These are phyloP conservation scores for Crocodylus rhombifer DNA, from an alignment of 2,797 vertebrate species.

Conservation along the genomic window DNA sequence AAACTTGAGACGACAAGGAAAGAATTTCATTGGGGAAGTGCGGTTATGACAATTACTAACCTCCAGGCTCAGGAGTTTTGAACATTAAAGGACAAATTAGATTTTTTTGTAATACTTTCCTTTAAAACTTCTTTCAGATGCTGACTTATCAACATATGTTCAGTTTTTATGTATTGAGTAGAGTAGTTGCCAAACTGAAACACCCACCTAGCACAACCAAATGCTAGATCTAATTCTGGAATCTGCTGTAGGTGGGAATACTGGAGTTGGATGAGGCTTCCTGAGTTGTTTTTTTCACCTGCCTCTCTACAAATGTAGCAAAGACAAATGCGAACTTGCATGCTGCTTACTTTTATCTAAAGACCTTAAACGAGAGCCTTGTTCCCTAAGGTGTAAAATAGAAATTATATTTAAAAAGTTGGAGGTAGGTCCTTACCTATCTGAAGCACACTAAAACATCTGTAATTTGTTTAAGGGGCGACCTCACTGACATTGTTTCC, in stretches of 20 bases:
- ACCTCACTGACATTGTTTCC: neutral
- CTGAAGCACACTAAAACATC: constrained; percentile 18
- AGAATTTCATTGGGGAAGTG: neutral
- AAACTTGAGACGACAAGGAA: constrained; percentile 11
- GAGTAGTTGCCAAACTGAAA: constrained; percentile 14
- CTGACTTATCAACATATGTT: neutral
- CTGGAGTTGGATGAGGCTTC: constrained; percentile 9
- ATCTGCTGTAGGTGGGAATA: constrained; percentile 60
- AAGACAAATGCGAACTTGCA: constrained; percentile 5
- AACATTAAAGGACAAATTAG: neutral
- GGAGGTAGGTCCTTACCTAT: neutral
- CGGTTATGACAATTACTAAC: no score
- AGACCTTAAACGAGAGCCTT: constrained; percentile 24
- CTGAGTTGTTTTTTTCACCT: constrained; percentile 29
- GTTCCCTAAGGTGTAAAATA: constrained; percentile 47
- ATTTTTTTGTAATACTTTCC: neutral
- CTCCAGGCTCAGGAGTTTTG: neutral
- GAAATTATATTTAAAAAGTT: neutral
- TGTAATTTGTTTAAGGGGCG: constrained; percentile 8
- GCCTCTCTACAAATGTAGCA: constrained; percentile 20
- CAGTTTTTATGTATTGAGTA: neutral
- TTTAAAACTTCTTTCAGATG: neutral
- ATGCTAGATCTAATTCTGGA: constrained; percentile 54
- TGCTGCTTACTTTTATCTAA: constrained; percentile 4
- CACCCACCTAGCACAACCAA: constrained; percentile 54